These are phyloP conservation scores for Cheilosia soror DNA, from an alignment of 2,888 invertebrate species.

Conservation along the genomic window DNA sequence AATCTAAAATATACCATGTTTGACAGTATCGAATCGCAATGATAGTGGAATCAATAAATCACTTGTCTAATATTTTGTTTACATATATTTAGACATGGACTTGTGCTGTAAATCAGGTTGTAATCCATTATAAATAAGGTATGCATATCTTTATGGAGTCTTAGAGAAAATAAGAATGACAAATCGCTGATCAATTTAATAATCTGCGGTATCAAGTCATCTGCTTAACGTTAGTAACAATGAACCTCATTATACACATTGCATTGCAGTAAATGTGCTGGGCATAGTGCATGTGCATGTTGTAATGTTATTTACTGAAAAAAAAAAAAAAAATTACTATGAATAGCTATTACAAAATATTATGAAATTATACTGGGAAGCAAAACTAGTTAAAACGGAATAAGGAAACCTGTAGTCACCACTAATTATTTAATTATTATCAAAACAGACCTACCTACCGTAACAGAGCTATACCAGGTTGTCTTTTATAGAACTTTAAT, in stretches of 20 bases:
- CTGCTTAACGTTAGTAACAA: neutral
- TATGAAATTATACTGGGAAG: too few relatives aligned
- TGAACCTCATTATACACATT: too few relatives aligned
- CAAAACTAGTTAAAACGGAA: too few relatives aligned
- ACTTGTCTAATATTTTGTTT: neutral
- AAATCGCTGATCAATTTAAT: neutral
- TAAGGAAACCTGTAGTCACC: neutral
- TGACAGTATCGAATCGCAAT: neutral
- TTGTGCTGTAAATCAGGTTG: constrained; percentile 2
- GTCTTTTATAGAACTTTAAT: too few relatives aligned
- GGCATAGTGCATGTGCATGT: too few relatives aligned
- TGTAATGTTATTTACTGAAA: too few relatives aligned
- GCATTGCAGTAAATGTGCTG: too few relatives aligned
- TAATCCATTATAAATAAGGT: neutral
- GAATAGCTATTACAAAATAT: too few relatives aligned
- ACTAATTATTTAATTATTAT: neutral
- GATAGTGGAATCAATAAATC: neutral
- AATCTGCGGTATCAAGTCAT: neutral
- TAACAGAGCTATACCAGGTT: neutral
- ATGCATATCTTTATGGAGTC: neutral
- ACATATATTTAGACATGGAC: neutral
- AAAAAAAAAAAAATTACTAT: too few relatives aligned
- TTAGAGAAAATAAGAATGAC: neutral
- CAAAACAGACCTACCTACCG: constrained; percentile 39
- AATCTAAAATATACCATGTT: neutral